A percentile compares a stretch with the other conserved stretches of the same genome.
Conservation (phyloP, 2,888 invertebrate genomes). For the Andrena bicolor region DNA sequence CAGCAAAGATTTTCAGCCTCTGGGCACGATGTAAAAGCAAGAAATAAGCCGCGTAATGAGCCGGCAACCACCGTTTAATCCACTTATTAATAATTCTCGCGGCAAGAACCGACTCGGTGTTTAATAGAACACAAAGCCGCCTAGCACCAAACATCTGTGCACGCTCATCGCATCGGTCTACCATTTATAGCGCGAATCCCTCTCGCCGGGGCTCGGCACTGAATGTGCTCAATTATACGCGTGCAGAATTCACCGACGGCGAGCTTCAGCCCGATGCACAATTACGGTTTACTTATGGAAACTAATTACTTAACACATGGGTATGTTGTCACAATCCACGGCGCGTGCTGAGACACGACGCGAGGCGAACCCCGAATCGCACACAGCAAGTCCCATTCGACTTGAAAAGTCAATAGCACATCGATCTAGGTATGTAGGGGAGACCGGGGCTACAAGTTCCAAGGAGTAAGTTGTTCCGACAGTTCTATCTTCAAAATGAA, state of each 20-base stretch:
- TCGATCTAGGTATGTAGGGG: too few species aligned
- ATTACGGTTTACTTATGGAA: slow-evolving; percentile 11
- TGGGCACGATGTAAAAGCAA: slow-evolving; percentile 2
- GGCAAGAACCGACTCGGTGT: slow-evolving; percentile 23
- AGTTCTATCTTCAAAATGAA: too few species aligned
- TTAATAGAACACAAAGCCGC: slow-evolving; percentile 29
- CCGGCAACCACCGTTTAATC: slow-evolving; percentile 16
- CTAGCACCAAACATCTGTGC: slow-evolving; percentile 6
- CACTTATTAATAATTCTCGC: slow-evolving; percentile 42
- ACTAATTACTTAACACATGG: neutral
- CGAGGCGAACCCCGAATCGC: too few species aligned
- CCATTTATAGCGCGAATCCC: slow-evolving; percentile 31
- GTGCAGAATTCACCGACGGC: neutral
- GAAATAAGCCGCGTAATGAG: slow-evolving; percentile 10
- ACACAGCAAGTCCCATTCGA: too few species aligned
- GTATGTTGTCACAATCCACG: neutral
- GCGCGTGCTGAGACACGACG: neutral
- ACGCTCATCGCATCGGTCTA: slow-evolving; percentile 16
- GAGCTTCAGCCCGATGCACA: too few species aligned
- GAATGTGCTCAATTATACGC: slow-evolving; percentile 38
- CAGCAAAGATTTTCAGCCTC: neutral
- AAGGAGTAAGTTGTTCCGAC: too few species aligned
- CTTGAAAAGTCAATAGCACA: too few species aligned
- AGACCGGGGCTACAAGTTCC: too few species aligned
- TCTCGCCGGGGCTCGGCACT: slow-evolving; percentile 3